A percentile compares a stretch with the other conserved stretches of the same genome.
Conservation (phyloP, 2,797 vertebrate genomes). For the Halcyon smyrnensis region DNA sequence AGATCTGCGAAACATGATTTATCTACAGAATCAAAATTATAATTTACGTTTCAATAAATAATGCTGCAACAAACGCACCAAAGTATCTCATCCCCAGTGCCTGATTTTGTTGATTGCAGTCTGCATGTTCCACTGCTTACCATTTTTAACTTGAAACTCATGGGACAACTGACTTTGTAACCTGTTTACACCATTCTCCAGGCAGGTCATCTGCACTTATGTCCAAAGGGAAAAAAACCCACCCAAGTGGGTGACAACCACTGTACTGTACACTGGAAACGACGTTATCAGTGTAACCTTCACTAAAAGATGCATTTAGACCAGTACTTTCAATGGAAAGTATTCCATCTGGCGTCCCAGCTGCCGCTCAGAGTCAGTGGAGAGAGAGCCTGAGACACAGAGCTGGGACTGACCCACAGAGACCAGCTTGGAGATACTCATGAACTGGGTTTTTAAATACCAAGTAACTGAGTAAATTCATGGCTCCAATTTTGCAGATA, state of each 20-base stretch:
- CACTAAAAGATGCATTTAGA: background rate
- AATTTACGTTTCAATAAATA: slow-evolving; percentile 1
- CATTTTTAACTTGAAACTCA: background rate
- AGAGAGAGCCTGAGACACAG: background rate
- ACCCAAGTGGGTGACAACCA: background rate
- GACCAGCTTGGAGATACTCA: background rate
- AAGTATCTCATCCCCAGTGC: background rate
- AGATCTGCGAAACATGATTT: background rate
- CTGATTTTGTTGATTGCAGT: background rate
- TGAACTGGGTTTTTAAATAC: background rate
- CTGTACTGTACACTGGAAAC: accelerated
- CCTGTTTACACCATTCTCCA: background rate
- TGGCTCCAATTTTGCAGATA: background rate
- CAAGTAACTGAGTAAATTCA: background rate
- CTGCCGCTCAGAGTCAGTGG: background rate
- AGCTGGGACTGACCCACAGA: accelerated
- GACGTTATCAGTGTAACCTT: too few species aligned
- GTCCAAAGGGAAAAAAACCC: background rate
- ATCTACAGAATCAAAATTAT: background rate
- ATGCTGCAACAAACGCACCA: background rate
- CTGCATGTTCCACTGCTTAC: background rate
- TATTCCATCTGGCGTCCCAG: background rate
- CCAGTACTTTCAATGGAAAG: background rate
- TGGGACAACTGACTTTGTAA: background rate
- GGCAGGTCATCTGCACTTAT: background rate